These are phyloP conservation scores for Bombyx mandarina DNA, from an alignment of 1,140 invertebrate species.

Conservation along the genomic window DNA sequence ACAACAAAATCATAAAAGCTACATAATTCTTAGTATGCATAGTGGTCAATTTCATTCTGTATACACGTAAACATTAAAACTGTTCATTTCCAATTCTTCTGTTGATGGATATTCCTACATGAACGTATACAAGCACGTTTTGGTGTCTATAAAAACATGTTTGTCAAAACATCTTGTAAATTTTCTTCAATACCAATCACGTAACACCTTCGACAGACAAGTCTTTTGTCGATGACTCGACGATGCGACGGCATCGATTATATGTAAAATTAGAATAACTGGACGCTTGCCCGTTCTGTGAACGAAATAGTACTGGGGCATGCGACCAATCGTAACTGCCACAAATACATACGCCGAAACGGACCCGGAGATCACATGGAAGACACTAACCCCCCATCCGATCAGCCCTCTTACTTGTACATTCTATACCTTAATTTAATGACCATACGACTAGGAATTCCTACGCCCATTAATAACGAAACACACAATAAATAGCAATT, in stretches of 20 bases:
- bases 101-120: too few species aligned
- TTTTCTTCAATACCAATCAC: background rate
- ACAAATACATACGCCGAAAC: conserved; percentile 56
- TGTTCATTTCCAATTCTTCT: too few species aligned
- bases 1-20: too few species aligned
- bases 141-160: too few species aligned
- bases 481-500: background rate
- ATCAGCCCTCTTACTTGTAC: too few species aligned
- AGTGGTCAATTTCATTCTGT: too few species aligned
- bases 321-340: conserved; percentile 60
- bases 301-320: conserved; percentile 69
- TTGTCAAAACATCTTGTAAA: too few species aligned
- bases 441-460: background rate
- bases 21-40: too few species aligned
- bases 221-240: conserved; percentile 56
- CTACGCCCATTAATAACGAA: background rate
- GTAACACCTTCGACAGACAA: conserved; percentile 27
- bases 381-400: conserved; percentile 24
- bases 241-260: conserved; percentile 64
- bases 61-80: too few species aligned
- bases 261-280: conserved; percentile 70
- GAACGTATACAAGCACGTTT: too few species aligned
- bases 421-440: too few species aligned
- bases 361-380: conserved; percentile 45
- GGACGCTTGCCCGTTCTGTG: conserved; percentile 61